Conservation (phyloP, 2,888 invertebrate genomes). For the Euspilapteryx auroguttella region DNA sequence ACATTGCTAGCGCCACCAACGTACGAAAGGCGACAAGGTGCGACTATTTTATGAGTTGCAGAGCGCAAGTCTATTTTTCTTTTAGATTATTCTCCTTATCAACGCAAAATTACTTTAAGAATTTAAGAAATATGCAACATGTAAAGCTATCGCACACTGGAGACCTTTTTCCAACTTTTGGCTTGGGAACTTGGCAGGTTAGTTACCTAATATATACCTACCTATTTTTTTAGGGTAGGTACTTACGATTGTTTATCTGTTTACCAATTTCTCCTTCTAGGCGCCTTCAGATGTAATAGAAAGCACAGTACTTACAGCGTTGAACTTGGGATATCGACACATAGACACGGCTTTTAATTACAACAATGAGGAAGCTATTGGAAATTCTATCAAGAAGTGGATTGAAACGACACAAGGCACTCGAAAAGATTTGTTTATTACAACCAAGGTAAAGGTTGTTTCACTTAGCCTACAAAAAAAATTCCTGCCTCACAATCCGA, state of each 20-base stretch:
- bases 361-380: slow-evolving; percentile 76
- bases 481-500: not conserved
- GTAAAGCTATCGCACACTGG: slow-evolving; percentile 41
- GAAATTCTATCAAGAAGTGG: slow-evolving; percentile 68
- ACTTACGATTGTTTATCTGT: not conserved
- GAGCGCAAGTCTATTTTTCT: slow-evolving; percentile 14
- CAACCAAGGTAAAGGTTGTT: slow-evolving; percentile 67
- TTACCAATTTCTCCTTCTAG: slow-evolving; percentile 23
- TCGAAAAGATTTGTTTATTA: slow-evolving; percentile 75
- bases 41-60: slow-evolving; percentile 18
- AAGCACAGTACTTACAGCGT: slow-evolving; percentile 63
- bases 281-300: slow-evolving; percentile 67
- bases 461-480: not conserved
- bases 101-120: slow-evolving; percentile 10
- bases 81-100: slow-evolving; percentile 10
- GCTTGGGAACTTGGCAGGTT: slow-evolving; percentile 75
- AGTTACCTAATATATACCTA: slow-evolving; percentile 7
- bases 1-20: no score
- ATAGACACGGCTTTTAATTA: slow-evolving; percentile 82
- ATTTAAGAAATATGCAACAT: slow-evolving; percentile 37
- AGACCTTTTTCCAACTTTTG: slow-evolving; percentile 69
- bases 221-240: no score
- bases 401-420: slow-evolving; percentile 63
- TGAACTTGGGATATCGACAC: slow-evolving; percentile 73
- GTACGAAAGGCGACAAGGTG: no score